phyloP scores from a whole-genome alignment of 64 coral and sea anemone genomes.

The Montipora sp. region DNA sequence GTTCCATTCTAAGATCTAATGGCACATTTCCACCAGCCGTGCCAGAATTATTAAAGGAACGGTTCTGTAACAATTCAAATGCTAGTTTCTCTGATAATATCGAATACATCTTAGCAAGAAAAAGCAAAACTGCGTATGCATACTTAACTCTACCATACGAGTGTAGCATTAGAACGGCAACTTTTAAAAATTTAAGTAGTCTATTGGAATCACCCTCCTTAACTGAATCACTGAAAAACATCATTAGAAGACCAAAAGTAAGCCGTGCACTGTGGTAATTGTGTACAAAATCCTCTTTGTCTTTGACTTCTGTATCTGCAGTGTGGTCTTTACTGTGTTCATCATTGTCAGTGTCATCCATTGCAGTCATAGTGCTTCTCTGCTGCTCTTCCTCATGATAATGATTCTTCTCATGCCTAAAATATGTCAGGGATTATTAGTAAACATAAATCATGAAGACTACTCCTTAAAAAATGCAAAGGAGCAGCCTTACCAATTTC shows the following conservation, averaged over 20 bases:
- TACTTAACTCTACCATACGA: constrained; percentile 46
- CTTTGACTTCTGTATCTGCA: not conserved
- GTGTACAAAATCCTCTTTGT: constrained; percentile 23
- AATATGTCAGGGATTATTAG: not conserved
- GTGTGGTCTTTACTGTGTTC: not conserved
- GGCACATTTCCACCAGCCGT: constrained; percentile 17
- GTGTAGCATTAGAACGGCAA: constrained; percentile 30
- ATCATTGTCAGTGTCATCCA: not conserved
- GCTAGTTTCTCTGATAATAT: constrained; percentile 31
- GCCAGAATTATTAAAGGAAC: constrained; percentile 1
- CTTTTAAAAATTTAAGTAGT: constrained; percentile 46
- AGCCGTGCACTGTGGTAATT: constrained; percentile 53
- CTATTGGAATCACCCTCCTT: constrained; percentile 41
- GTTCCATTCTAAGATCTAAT: constrained; percentile 39
- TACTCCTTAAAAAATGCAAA: not conserved
- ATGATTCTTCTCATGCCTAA: not conserved
- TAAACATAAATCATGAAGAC: not conserved
- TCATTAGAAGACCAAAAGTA: constrained; percentile 37
- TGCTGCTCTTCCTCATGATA: not conserved
- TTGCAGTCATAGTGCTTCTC: not conserved
- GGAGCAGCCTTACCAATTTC: too few species aligned
- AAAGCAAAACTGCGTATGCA: constrained; percentile 53
- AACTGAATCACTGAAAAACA: constrained; percentile 43
- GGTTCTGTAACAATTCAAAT: constrained; percentile 55
- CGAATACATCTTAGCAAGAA: constrained; percentile 54